Base-by-base conservation (phyloP, 2,888 invertebrate genomes). In the Crepidodera aurea region DNA sequence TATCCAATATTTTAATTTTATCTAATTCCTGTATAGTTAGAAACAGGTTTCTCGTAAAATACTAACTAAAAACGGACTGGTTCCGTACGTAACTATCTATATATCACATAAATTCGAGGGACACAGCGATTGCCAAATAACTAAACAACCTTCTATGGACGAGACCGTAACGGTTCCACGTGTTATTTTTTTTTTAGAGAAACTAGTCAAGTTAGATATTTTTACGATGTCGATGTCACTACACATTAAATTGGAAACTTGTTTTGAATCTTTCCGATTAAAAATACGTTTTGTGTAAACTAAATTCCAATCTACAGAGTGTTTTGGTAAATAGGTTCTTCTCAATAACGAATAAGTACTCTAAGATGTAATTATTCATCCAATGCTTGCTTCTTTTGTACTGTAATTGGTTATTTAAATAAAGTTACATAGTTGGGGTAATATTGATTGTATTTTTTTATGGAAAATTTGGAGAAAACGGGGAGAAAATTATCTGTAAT, bases 221-320 rank as follows among this genome's bases (percentile, higher is more conserved):
- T 57, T 57, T 57, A 57, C 57, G 57, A 48, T 57, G 39, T 48
- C 48, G 57, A 57, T 57, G 57, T 57, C 57, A 57, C 48, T 57
- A 50, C 50, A 48, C 48, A 57, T 57, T 57, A 57, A 48, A 56
- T 56, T 56, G 56, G 48, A 57, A 57, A 57, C 57, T 50, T 32
- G 57, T 57, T 57, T 57, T 15, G 48, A 13, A 57, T 48, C 37
- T 48, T 57, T 39, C 39, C 42, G n/a, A 29, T 42, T 57, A 42
- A 57, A 56, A 55, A 32, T 22, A 22, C n/a, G n/a, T n/a, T n/a
- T n/a, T n/a, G 6, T 22, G 6, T 22, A 34, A 34, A 34, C 32
- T 8, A 32, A 32, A 32, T 32, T 10, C 32, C 32, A 32, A 32
- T 3, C 2, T 32, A 32, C 10, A 32, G 32, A 2, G 32, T 32